These are phyloP conservation scores for Elgaria multicarinata DNA, from an alignment of 2,113 vertebrate genomes.

Conservation along the genomic window DNA sequence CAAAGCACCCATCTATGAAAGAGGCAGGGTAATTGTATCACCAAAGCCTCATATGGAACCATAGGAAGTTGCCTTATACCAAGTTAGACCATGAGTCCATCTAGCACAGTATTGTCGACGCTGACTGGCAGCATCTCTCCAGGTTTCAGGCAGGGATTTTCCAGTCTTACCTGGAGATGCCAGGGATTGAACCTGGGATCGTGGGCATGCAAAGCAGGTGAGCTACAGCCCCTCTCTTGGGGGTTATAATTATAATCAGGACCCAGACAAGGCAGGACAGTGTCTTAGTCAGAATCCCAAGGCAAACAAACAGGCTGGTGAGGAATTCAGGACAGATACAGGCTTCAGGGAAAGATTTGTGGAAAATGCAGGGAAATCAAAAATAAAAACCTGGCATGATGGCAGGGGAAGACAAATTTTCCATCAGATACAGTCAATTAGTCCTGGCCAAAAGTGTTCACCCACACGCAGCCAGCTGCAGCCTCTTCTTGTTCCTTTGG, in stretches of 20 bases:
- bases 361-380: background rate
- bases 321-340: background rate
- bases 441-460: background rate
- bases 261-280: background rate
- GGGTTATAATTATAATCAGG: background rate
- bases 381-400: background rate
- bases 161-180: too few species aligned
- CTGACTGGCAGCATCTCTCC: too few species aligned
- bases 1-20: too few species aligned
- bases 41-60: too few species aligned
- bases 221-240: too few species aligned
- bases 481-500: background rate
- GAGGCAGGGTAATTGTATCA: too few species aligned
- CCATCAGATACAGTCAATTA: background rate
- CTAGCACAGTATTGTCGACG: too few species aligned
- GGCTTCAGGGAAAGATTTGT: background rate
- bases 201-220: too few species aligned
- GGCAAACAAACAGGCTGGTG: background rate
- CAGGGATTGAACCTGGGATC: too few species aligned
- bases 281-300: background rate
- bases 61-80: too few species aligned
- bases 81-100: too few species aligned
- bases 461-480: background rate
- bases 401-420: background rate
- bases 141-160: too few species aligned